Base-by-base conservation (phyloP, 1,140 invertebrate species). In the Lucilia cuprina region DNA sequence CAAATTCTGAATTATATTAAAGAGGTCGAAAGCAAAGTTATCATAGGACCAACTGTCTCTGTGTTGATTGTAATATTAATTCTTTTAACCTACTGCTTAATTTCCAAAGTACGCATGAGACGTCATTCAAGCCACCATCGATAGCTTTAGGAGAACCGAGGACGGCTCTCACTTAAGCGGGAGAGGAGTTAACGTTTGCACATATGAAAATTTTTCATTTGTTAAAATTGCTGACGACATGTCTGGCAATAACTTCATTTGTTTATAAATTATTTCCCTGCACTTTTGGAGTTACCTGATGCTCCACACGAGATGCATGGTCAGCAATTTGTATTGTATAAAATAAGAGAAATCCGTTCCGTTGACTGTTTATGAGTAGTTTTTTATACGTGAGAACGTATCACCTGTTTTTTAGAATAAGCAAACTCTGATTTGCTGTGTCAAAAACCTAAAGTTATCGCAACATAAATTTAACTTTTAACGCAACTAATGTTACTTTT, bases 1-100 rank as follows among this genome's bases (percentile, higher is more conserved):
- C 10, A 83, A 80, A 86, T 85, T 82, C 75, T 85, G 21, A n/a
- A 35, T 5, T 65, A 77, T 25, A 84, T 84, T 77, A 50, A 7
- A 14, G 30, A 74, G 9, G 25, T 82, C 25, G 35, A 70, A 74
- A 14, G 41, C 21, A 70, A 65, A 49, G n/a, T n/a, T n/a, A n/a
- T n/a, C n/a, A n/a, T n/a, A n/a, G n/a, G n/a, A n/a, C 74, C 74
- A 83, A 60, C 30, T 5, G 65, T 34, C 65, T 83, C 30, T 41
- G 70, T 74, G 60, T 41, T 14, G 30, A 74, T n/a, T 5, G n/a
- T 65, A 65, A 65, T 65, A 19, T 19, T n/a, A n/a, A 19, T 65
- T 65, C 60, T 65, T 13, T 12, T 55, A 55, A 55, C 65, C n/a
- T 74, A 74, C 12, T 74, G 34, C 5, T 75, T 34, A 35, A 34